Percentiles rank a stretch among this genome's conserved stretches.
phyloP scores from a whole-genome alignment of 2,113 vertebrate genomes.

The Brachypteracias leptosomus region DNA sequence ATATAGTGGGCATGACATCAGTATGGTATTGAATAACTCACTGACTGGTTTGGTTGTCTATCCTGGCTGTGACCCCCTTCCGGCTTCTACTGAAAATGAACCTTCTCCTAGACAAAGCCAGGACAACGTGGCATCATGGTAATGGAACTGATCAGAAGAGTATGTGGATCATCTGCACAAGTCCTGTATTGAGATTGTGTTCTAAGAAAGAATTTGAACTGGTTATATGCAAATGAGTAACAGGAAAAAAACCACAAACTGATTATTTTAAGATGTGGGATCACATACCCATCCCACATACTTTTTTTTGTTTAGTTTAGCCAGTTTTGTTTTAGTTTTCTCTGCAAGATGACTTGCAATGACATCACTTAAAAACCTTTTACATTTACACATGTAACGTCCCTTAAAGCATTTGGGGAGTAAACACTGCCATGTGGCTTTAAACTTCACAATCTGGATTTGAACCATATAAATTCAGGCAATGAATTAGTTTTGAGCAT shows the following conservation, averaged over 20 bases:
- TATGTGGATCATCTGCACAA: not conserved
- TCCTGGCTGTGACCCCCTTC: no score
- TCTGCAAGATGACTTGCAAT: not conserved
- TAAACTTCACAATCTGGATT: not conserved
- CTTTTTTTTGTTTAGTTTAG: not conserved
- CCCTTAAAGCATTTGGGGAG: not conserved
- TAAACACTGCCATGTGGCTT: not conserved
- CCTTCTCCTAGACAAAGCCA: no score
- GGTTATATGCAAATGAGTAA: not conserved
- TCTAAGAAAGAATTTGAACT: not conserved
- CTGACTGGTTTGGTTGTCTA: no score
- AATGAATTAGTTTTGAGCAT: not conserved
- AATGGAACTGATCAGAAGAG: not conserved
- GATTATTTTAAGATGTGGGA: not conserved
- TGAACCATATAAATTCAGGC: not conserved
- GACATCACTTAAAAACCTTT: not conserved
- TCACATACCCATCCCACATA: not conserved
- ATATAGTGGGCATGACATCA: no score
- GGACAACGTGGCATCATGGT: not conserved
- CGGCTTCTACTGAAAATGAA: no score
- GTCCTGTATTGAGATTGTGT: not conserved
- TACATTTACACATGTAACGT: not conserved
- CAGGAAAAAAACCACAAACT: not conserved
- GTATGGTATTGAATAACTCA: no score
- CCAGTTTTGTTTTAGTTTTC: not conserved